These are phyloP conservation scores for Pitangus sulphuratus DNA, from an alignment of 2,797 vertebrate species.

Conservation along the genomic window DNA sequence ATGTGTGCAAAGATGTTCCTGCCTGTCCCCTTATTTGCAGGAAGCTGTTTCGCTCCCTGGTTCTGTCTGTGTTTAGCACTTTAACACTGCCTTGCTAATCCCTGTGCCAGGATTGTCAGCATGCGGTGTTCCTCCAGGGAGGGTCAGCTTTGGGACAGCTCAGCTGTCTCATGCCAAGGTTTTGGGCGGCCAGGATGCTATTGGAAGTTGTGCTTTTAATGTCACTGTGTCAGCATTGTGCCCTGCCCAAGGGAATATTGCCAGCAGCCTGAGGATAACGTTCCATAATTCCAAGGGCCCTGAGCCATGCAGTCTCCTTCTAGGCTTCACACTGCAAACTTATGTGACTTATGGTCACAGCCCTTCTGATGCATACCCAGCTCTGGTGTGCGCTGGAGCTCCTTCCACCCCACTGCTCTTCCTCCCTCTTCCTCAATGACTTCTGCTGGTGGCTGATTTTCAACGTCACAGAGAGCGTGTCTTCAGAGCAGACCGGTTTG, in stretches of 20 bases:
- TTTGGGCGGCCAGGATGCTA: background rate
- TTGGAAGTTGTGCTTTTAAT: conserved; percentile 21
- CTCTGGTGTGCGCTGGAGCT: background rate
- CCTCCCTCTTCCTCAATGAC: background rate
- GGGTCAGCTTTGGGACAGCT: background rate
- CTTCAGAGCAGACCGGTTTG: background rate
- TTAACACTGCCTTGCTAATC: conserved; percentile 23
- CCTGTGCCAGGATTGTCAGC: background rate
- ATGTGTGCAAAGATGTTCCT: background rate
- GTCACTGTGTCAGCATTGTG: background rate
- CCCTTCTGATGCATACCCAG: rapidly evolving
- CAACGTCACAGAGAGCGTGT: rapidly evolving
- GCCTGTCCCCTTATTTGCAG: background rate
- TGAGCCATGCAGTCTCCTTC: background rate
- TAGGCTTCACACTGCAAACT: background rate
- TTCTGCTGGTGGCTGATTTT: background rate
- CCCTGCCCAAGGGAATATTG: background rate
- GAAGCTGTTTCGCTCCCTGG: background rate
- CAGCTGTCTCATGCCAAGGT: background rate
- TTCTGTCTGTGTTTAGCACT: conserved; percentile 4
- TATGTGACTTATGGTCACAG: background rate
- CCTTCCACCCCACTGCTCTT: background rate
- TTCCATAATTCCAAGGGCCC: background rate
- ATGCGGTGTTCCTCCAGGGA: background rate
- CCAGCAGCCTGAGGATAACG: background rate